Evolutionary conservation across 2,113 vertebrate genomes (phyloP).

Genomic region (Holacanthus passer): DNA sequence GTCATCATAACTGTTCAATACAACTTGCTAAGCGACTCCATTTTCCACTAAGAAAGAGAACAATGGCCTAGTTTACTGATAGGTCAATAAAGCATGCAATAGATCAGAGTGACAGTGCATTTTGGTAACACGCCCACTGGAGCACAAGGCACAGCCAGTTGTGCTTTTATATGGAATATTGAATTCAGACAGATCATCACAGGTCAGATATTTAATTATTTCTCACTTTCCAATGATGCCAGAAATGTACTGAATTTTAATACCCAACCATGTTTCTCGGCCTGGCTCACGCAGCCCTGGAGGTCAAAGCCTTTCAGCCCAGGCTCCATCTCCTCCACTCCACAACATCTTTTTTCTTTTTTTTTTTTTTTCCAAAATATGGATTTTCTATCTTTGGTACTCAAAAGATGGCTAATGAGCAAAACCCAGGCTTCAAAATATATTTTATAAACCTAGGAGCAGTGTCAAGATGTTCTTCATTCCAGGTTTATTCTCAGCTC

Average conservation of each 20-base stretch:
- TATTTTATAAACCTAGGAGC: constrained; percentile 12
- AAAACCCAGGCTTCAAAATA: background rate
- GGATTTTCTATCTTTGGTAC: background rate
- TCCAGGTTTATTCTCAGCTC: background rate
- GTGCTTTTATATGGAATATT: background rate
- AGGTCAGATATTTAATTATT: background rate
- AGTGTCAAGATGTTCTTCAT: constrained; percentile 19
- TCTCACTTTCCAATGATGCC: background rate
- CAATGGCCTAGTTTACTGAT: background rate
- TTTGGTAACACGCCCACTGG: background rate
- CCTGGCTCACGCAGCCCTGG: background rate
- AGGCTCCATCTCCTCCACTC: background rate
- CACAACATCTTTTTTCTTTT: background rate
- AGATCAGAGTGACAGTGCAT: background rate
- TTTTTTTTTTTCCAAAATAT: background rate
- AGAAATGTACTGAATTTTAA: background rate
- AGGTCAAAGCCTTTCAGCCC: background rate
- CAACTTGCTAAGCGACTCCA: background rate
- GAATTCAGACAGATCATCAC: constrained; percentile 9
- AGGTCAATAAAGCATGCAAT: background rate
- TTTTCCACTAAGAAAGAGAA: background rate
- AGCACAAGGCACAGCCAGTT: background rate
- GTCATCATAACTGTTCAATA: background rate
- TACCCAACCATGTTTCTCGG: background rate
- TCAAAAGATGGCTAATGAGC: background rate